A percentile compares a stretch with the other conserved stretches of the same genome.
Conservation (phyloP, 1,140 invertebrate genomes). For the Belonocnema kinseyi region DNA sequence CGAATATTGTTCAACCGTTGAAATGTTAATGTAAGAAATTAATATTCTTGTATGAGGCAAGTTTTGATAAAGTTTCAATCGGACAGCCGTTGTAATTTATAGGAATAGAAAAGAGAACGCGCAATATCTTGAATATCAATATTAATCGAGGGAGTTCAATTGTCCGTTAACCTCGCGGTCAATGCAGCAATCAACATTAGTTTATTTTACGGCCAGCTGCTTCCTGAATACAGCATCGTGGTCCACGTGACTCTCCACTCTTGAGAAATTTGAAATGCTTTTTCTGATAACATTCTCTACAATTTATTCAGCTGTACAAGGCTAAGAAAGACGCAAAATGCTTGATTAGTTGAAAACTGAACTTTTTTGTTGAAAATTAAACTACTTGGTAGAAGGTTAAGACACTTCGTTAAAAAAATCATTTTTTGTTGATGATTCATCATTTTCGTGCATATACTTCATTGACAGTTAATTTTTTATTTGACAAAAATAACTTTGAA, state of each 20-base stretch:
- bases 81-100: constrained; percentile 1
- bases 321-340: no score
- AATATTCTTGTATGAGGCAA: not conserved
- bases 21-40: no score
- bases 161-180: constrained; percentile 60
- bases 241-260: not conserved
- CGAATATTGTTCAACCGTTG: no score
- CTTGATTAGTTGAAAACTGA: no score
- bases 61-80: not conserved
- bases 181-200: constrained; percentile 55
- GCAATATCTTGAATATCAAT: constrained; percentile 40
- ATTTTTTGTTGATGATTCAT: no score
- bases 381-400: no score
- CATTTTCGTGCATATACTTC: no score
- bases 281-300: not conserved
- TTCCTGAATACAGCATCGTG: constrained; percentile 43
- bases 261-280: not conserved
- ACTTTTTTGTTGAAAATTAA: no score
- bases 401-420: no score
- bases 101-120: constrained; percentile 21
- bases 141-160: constrained; percentile 59
- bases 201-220: constrained; percentile 52
- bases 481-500: no score
- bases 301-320: no score
- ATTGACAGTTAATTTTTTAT: no score